Percentiles rank a stretch among this genome's conserved stretches.
Conservation (phyloP, 2,888 invertebrate genomes). For the Merodon equestris region DNA sequence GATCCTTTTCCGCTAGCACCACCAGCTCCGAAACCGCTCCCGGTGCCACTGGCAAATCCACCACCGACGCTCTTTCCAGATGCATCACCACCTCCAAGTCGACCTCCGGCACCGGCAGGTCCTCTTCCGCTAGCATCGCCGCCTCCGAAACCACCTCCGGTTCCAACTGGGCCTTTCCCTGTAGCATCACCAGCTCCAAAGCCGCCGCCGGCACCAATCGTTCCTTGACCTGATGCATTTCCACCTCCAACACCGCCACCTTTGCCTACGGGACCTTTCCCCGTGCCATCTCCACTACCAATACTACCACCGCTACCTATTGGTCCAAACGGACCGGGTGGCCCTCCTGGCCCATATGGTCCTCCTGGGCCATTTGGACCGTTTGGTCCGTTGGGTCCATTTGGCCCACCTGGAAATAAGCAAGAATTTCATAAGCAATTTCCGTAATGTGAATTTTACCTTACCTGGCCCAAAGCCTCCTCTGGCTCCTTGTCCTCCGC, state of each 20-base stretch:
- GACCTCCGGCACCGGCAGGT: conserved; percentile 14
- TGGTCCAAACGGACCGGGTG: background rate
- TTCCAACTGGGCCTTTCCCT: conserved; percentile 34
- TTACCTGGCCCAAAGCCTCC: conserved; percentile 71
- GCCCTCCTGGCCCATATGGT: conserved; percentile 64
- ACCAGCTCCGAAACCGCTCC: conserved; percentile 5
- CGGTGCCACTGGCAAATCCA: conserved; percentile 25
- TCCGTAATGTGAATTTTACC: no score
- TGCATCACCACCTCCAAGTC: conserved; percentile 57
- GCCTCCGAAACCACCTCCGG: conserved; percentile 21
- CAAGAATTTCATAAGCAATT: conserved; percentile 56
- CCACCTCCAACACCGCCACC: conserved; percentile 28
- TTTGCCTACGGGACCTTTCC: conserved; percentile 37
- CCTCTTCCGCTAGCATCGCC: conserved; percentile 20
- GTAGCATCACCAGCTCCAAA: conserved; percentile 31
- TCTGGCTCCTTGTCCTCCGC: conserved; percentile 48
- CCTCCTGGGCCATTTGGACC: conserved; percentile 70
- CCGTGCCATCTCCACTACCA: conserved; percentile 34
- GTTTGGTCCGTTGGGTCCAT: conserved; percentile 62
- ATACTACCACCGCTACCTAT: conserved; percentile 19
- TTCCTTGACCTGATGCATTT: conserved; percentile 14
- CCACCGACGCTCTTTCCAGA: conserved; percentile 66
- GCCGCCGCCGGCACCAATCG: conserved; percentile 25
- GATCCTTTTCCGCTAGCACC: conserved; percentile 15
- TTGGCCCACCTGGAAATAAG: conserved; percentile 40